Percentiles rank a stretch among this genome's conserved stretches.
phyloP scores from a whole-genome alignment of 2,113 vertebrate genomes.

The Riparia riparia region DNA sequence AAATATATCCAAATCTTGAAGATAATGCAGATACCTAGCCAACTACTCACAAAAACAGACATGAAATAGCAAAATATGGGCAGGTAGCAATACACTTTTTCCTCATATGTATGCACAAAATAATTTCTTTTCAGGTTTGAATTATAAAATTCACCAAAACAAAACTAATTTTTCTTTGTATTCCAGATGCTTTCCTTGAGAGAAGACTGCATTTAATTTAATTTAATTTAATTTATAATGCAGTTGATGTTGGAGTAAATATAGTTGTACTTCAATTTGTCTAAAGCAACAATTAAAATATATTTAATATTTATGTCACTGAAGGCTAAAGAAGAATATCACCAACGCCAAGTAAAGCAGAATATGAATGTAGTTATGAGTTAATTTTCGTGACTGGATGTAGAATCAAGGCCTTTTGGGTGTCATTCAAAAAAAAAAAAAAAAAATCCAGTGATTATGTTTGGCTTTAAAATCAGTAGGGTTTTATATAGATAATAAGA shows the following conservation, averaged over 20 bases:
- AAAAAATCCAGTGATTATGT: neutral
- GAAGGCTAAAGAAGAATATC: constrained; percentile 3
- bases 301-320: neutral
- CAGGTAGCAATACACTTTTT: neutral
- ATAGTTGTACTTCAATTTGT: neutral
- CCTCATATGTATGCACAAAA: neutral
- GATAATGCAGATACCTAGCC: neutral
- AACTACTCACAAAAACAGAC: neutral
- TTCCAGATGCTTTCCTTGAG: neutral
- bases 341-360: neutral
- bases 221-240: constrained; percentile 38
- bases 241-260: constrained; percentile 41
- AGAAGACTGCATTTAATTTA: neutral
- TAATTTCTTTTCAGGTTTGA: neutral
- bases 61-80: neutral
- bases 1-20: neutral
- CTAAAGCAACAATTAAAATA: constrained; percentile 1
- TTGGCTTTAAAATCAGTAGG: neutral
- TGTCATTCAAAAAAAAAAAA: neutral
- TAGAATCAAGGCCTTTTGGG: neutral
- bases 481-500: neutral
- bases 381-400: neutral
- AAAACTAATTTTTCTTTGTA: neutral
- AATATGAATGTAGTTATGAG: neutral
- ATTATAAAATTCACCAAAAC: neutral